A percentile compares a stretch with the other conserved stretches of the same genome.
Conservation (phyloP, 2,797 vertebrate species). For the Erpetoichthys calabaricus region DNA sequence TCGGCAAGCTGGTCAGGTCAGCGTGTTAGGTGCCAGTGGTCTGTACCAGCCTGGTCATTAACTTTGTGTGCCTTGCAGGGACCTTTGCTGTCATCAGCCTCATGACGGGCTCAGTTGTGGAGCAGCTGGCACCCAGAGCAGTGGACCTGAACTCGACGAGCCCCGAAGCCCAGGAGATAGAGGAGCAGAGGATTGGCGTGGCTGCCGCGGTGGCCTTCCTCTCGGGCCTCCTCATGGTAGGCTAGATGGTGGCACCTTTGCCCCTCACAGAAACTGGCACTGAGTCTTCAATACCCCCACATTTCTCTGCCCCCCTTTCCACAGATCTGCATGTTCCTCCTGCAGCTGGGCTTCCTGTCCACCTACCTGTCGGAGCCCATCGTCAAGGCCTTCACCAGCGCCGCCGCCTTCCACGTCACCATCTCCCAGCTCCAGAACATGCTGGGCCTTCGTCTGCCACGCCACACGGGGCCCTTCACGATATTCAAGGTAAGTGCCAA, state of each 20-base stretch:
- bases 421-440: conserved; percentile 79
- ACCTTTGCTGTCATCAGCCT: conserved; percentile 83
- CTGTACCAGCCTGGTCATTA: too few relatives aligned
- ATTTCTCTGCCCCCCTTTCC: neutral
- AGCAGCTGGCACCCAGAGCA: conserved; percentile 63
- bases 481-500: conserved; percentile 65
- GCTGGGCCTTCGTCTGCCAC: conserved; percentile 68
- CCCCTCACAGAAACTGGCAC: too few relatives aligned
- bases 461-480: conserved; percentile 66
- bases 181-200: conserved; percentile 66
- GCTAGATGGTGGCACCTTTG: neutral
- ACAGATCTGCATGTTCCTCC: conserved; percentile 74
- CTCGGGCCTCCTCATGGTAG: conserved; percentile 74
- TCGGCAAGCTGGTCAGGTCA: too few relatives aligned
- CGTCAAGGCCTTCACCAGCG: conserved; percentile 81
- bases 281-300: too few relatives aligned
- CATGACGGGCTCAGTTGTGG: conserved; percentile 79
- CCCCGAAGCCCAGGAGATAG: conserved; percentile 46
- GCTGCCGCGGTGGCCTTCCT: conserved; percentile 73
- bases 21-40: too few relatives aligned
- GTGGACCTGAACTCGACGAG: conserved; percentile 54
- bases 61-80: conserved; percentile 37
- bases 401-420: conserved; percentile 77
- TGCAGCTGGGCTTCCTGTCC: conserved; percentile 78
- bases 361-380: conserved; percentile 83